Conservation (phyloP, 1,140 invertebrate species). For the Microplitis demolitor region DNA sequence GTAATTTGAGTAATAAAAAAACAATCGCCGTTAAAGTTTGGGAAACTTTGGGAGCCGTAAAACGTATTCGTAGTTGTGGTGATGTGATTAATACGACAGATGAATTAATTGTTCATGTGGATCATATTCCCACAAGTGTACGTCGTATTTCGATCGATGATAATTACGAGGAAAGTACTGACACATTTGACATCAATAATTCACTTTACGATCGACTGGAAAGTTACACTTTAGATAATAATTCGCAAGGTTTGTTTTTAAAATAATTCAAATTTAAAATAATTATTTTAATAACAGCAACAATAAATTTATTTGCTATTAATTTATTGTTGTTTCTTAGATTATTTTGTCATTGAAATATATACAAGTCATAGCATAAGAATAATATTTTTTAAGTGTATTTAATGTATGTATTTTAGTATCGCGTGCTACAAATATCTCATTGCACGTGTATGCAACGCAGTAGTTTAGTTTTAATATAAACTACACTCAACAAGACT, state of each 20-base stretch:
- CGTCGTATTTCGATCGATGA: neutral
- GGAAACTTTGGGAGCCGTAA: slow-evolving; percentile 44
- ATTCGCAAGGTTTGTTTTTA: slow-evolving; percentile 1
- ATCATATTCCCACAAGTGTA: slow-evolving; percentile 24
- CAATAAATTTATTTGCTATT: neutral
- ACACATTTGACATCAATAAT: neutral
- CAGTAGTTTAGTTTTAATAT: slow-evolving; percentile 1
- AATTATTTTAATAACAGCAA: neutral
- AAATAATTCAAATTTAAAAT: neutral
- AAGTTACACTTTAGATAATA: neutral
- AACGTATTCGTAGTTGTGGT: slow-evolving; percentile 32
- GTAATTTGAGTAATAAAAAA: slow-evolving; percentile 22
- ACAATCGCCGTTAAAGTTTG: slow-evolving; percentile 46
- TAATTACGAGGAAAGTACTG: neutral
- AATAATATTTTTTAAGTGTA: neutral
- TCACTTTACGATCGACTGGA: neutral
- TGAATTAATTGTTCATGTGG: slow-evolving; percentile 35
- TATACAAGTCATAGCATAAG: neutral
- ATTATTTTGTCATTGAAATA: neutral
- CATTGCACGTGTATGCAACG: slow-evolving; percentile 7
- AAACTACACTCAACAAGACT: slow-evolving; percentile 4
- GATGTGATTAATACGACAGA: slow-evolving; percentile 31
- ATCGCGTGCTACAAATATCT: slow-evolving; percentile 1
- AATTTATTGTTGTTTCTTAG: neutral
- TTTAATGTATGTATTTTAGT: slow-evolving; percentile 1